Conservation (phyloP, 2,797 vertebrate species). For the Clarias platycephalus region DNA sequence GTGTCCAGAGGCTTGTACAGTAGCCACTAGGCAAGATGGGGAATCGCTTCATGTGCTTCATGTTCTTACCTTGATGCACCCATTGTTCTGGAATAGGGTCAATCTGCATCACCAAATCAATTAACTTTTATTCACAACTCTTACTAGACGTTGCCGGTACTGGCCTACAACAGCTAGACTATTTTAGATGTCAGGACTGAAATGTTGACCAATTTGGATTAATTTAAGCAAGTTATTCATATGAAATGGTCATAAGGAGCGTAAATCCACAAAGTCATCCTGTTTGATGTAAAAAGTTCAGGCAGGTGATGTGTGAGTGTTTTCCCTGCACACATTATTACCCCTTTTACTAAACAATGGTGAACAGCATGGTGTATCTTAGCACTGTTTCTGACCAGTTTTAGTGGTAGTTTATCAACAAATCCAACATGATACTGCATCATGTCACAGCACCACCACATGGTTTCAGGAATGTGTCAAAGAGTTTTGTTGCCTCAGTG, state of each 20-base stretch:
- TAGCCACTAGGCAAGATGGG: no score
- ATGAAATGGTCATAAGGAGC: background rate
- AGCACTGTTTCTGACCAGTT: background rate
- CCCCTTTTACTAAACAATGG: background rate
- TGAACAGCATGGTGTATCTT: background rate
- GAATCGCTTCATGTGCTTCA: no score
- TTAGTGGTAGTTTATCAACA: constrained; percentile 8
- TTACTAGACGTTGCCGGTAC: background rate
- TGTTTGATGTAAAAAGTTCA: background rate
- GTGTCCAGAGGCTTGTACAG: no score
- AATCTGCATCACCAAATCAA: no score
- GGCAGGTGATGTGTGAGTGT: background rate
- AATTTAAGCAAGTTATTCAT: background rate
- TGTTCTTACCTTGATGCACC: no score
- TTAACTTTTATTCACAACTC: no score
- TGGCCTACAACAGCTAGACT: background rate
- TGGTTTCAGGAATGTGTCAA: constrained; percentile 27
- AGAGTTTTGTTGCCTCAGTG: constrained; percentile 15
- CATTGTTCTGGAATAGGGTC: no score
- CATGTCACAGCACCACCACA: constrained; percentile 10
- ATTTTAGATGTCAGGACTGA: background rate
- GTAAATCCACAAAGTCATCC: background rate
- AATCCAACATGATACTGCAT: constrained; percentile 10
- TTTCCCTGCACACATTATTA: background rate
- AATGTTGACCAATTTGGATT: background rate